Conservation (phyloP, 1,140 invertebrate genomes). For the Samia ricini region DNA sequence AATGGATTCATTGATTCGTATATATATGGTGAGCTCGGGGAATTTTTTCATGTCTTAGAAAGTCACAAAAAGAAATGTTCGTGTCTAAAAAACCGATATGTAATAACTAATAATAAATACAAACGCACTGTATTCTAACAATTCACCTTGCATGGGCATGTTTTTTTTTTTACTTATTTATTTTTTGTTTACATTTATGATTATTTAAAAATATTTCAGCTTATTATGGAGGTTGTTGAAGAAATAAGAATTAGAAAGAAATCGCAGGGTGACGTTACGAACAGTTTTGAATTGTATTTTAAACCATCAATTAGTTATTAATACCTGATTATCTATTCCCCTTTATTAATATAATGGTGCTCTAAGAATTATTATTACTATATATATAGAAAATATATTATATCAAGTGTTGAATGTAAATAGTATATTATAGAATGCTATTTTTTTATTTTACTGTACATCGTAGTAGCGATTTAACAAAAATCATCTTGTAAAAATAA, state of each 20-base stretch:
- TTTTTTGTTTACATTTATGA: slow-evolving; percentile 18
- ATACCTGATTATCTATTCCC: neutral
- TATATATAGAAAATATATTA: slow-evolving; percentile 35
- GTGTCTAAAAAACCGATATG: no score
- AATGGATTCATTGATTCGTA: no score
- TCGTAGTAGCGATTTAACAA: slow-evolving; percentile 5
- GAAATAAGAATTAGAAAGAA: slow-evolving; percentile 75
- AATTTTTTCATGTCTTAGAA: no score
- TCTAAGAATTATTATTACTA: slow-evolving; percentile 24
- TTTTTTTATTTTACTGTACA: slow-evolving; percentile 23
- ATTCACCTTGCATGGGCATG: slow-evolving; percentile 14
- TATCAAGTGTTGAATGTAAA: slow-evolving; percentile 6
- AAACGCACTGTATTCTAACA: neutral
- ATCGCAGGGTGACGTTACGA: slow-evolving; percentile 60
- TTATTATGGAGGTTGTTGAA: slow-evolving; percentile 75
- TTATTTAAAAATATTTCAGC: slow-evolving; percentile 65
- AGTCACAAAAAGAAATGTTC: no score
- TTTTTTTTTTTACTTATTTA: slow-evolving; percentile 9
- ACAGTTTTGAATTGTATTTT: slow-evolving; percentile 44
- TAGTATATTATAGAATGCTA: slow-evolving; percentile 25
- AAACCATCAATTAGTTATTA: neutral
- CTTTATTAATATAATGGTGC: slow-evolving; percentile 33
- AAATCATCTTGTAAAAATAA: slow-evolving; percentile 2
- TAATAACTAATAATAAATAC: neutral
- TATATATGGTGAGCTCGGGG: no score